Evolutionary conservation across 2,888 invertebrate species (phyloP), one percentile per base, ranked within the genome.

Genomic region (Mechanitis mazaeus): DNA sequence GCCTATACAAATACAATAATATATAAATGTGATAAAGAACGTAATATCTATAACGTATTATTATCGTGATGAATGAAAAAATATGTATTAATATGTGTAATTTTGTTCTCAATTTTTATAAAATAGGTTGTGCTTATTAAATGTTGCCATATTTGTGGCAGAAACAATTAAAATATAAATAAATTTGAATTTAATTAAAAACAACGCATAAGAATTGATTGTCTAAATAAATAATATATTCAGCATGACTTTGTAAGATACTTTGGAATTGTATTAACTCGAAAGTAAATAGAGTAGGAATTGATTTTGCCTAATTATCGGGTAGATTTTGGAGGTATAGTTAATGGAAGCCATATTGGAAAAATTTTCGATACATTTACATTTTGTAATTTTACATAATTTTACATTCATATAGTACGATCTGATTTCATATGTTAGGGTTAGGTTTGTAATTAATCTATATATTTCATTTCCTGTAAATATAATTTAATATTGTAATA

Each of bases 301-400:
- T 71, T 71, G 71, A 72, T 54, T 68, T 64, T 55, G 64, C 66
- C 66, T 68, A 66, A 64, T 64, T 54, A 54, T 65, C 61, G 66
- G 67, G 59, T 69, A 68, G 65, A 46, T 69, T 73, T 71, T 69
- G 61, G 61, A 70, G 59, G 60, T 63, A 55, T 66, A 68, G 54
- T 57, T 64, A 61, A 53, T 59, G 54, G 55, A 67, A 58, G 66
- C 71, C 70, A 69, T 68, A 69, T 69, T 71, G 64, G 71, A 74
- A 70, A 56, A 53, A 59, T 82, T 87, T 87, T 85, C 70, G 83
- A 84, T 76, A 79, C 76, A 81, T 84, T 82, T 84, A 78, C 75
- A 77, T 68, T 69, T 69, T 69, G 71, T 70, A 70, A 68, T 68
- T 69, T 69, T 69, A 68, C 63, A 69, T 59, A 70, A 68, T 68